Conservation (phyloP, 1,140 invertebrate genomes). For the Antheraea pernyi region DNA sequence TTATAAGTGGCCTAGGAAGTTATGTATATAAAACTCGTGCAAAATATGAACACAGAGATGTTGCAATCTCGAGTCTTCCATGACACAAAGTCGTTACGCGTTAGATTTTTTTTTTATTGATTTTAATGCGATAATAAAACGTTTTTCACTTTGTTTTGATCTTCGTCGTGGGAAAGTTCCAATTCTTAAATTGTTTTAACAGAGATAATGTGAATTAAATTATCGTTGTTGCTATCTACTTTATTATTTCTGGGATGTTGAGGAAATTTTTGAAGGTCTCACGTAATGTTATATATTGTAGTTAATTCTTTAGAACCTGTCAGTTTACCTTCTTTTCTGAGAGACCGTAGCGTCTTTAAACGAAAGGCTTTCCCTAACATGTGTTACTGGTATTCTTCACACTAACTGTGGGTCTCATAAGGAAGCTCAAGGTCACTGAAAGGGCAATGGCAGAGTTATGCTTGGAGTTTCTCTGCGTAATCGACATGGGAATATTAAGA, state of each 20-base stretch:
- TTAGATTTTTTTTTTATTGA: conserved; percentile 22
- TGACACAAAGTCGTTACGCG: conserved; percentile 25
- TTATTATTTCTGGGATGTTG: neutral
- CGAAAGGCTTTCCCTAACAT: too few species aligned
- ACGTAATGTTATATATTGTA: neutral
- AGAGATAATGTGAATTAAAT: conserved; percentile 16
- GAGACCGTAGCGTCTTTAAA: too few species aligned
- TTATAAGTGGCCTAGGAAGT: conserved; percentile 70
- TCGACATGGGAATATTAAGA: too few species aligned
- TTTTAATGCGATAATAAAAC: conserved; percentile 26
- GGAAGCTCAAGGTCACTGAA: too few species aligned
- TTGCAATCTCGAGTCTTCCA: conserved; percentile 46
- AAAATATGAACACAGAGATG: conserved; percentile 33
- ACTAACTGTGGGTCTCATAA: too few species aligned
- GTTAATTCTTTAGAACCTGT: too few species aligned
- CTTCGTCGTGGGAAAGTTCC: conserved; percentile 25
- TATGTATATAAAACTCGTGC: conserved; percentile 45
- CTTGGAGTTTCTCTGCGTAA: too few species aligned
- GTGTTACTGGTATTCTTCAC: too few species aligned
- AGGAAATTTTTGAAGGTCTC: neutral
- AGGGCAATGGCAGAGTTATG: too few species aligned
- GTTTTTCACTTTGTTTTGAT: conserved; percentile 23
- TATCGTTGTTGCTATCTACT: neutral
- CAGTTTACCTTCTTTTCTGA: too few species aligned
- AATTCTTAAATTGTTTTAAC: conserved; percentile 9